phyloP scores from a whole-genome alignment of 2,113 vertebrate species.

The Danionella cerebrum region DNA sequence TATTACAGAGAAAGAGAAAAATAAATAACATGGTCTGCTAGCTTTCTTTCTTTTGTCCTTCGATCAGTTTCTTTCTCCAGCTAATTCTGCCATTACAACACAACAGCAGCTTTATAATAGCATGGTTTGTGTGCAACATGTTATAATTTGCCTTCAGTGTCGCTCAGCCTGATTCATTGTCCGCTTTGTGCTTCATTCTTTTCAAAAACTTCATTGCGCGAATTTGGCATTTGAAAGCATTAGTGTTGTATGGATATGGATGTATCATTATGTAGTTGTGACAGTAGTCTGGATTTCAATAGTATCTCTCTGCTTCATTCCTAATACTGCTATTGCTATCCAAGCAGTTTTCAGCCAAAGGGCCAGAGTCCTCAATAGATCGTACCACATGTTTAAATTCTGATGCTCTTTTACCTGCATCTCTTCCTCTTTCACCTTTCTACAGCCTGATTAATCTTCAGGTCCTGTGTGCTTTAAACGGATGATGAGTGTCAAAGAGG shows the following conservation, averaged over 20 bases:
- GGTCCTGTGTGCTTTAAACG: neutral
- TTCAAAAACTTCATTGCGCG: neutral
- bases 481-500: too few relatives aligned
- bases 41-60: constrained; percentile 34
- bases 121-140: neutral
- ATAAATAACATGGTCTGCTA: neutral
- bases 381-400: neutral
- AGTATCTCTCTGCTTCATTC: constrained; percentile 31
- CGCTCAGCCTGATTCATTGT: neutral
- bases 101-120: neutral
- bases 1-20: neutral
- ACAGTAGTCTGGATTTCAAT: neutral
- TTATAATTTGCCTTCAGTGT: constrained; percentile 12
- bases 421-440: neutral
- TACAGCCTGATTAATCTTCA: neutral
- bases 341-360: neutral
- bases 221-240: neutral
- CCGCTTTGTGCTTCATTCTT: neutral
- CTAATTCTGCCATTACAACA: constrained; percentile 13
- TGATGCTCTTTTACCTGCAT: neutral
- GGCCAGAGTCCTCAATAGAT: neutral
- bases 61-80: constrained; percentile 39
- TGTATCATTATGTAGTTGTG: constrained; percentile 9
- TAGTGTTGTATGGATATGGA: neutral
- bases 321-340: neutral